Conservation (phyloP, 2,113 vertebrate genomes). For the Tragelaphus buxtoni region DNA sequence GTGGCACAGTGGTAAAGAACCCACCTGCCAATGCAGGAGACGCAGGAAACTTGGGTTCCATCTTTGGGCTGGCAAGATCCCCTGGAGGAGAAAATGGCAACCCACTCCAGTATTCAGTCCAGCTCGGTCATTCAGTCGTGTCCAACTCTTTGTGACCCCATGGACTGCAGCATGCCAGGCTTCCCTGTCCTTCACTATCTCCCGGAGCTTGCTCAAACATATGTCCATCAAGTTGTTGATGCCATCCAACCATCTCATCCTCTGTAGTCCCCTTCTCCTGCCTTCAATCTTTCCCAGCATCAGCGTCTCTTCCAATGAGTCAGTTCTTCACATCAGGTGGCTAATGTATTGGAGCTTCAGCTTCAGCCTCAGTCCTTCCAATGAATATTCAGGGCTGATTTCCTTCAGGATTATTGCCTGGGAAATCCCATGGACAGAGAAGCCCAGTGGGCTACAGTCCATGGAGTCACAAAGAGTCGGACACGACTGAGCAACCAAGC, state of each 20-base stretch:
- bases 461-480: background rate
- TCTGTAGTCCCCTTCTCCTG: background rate
- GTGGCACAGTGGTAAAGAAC: background rate
- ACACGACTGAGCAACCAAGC: background rate
- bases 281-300: background rate
- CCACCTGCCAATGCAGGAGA: background rate
- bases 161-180: background rate
- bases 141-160: background rate
- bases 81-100: background rate
- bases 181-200: background rate
- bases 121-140: background rate
- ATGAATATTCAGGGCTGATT: background rate
- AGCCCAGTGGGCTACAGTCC: background rate
- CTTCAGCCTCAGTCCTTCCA: background rate
- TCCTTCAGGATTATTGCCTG: background rate
- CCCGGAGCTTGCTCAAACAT: background rate
- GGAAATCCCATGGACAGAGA: background rate
- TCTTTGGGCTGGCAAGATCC: background rate
- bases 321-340: background rate
- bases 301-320: background rate
- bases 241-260: background rate
- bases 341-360: background rate
- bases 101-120: background rate
- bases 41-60: background rate
- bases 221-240: fast-evolving